Conservation (phyloP, 2,888 invertebrate genomes). For the Archaeoteleia sp. region DNA sequence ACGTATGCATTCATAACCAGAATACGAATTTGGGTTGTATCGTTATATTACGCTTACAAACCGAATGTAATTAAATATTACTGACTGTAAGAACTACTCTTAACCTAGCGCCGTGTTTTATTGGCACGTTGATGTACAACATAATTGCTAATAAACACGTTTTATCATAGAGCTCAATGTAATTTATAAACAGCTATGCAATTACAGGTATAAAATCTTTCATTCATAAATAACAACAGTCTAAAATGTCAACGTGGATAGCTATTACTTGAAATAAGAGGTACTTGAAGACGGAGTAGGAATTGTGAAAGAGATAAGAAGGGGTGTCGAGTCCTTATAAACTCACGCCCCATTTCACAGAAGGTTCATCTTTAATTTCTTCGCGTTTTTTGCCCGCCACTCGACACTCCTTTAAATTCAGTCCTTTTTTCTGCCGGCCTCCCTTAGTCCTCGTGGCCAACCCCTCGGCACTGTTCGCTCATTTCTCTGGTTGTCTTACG, state of each 20-base stretch:
- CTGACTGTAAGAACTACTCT: not conserved
- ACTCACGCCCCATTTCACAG: conserved; percentile 74
- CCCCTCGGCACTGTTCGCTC: conserved; percentile 70
- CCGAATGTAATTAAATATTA: no score
- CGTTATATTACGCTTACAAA: no score
- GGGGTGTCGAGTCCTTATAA: conserved; percentile 71
- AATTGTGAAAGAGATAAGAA: conserved; percentile 48
- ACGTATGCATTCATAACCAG: no score
- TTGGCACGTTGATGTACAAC: conserved; percentile 31
- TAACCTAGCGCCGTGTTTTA: not conserved
- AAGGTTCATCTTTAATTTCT: conserved; percentile 75
- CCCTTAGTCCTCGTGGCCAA: conserved; percentile 54
- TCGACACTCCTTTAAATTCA: conserved; percentile 69
- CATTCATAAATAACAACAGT: conserved; percentile 46
- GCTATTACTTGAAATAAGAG: conserved; percentile 53
- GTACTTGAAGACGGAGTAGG: conserved; percentile 48
- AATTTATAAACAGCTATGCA: conserved; percentile 14
- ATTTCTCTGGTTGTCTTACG: conserved; percentile 75
- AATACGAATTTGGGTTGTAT: no score
- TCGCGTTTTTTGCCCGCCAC: conserved; percentile 69
- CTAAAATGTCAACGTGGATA: conserved; percentile 50
- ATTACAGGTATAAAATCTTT: conserved; percentile 41
- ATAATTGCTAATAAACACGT: no score
- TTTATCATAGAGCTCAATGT: no score
- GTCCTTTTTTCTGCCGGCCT: conserved; percentile 55